Conservation (phyloP, 2,888 invertebrate genomes). For the Drosophila kuntzei region DNA sequence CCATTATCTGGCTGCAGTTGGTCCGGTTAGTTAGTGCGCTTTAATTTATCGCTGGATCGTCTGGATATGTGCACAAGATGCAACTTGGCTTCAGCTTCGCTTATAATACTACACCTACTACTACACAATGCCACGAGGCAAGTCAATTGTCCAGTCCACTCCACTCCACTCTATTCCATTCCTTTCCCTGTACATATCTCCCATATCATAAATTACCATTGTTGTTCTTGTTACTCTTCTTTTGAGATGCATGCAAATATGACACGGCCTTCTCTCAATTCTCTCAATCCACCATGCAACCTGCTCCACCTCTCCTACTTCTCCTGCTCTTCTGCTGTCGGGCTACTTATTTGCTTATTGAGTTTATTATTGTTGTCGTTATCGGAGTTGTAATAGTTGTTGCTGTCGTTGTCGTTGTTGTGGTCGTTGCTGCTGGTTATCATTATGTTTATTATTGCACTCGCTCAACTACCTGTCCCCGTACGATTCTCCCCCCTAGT, state of each 20-base stretch:
- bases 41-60: constrained; percentile 74
- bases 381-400: constrained; percentile 40
- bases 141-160: constrained; percentile 68
- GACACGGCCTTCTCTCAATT: constrained; percentile 24
- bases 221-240: constrained; percentile 25
- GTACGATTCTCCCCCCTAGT: background rate
- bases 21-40: constrained; percentile 69
- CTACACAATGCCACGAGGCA: constrained; percentile 72
- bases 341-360: constrained; percentile 71
- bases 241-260: constrained; percentile 62
- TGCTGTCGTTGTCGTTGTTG: constrained; percentile 59
- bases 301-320: background rate
- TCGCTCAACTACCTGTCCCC: constrained; percentile 18
- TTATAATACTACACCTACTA: constrained; percentile 49
- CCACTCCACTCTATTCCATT: background rate
- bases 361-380: constrained; percentile 71
- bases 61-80: constrained; percentile 22
- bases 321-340: background rate
- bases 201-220: constrained; percentile 12
- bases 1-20: constrained; percentile 72
- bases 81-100: constrained; percentile 6
- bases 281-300: background rate
- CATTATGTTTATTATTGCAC: constrained; percentile 69
- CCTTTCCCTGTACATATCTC: background rate
- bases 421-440: constrained; percentile 60